Evolutionary conservation across 2,888 invertebrate genomes (phyloP).

Genomic region (Mesorhabditis spiculigera): DNA sequence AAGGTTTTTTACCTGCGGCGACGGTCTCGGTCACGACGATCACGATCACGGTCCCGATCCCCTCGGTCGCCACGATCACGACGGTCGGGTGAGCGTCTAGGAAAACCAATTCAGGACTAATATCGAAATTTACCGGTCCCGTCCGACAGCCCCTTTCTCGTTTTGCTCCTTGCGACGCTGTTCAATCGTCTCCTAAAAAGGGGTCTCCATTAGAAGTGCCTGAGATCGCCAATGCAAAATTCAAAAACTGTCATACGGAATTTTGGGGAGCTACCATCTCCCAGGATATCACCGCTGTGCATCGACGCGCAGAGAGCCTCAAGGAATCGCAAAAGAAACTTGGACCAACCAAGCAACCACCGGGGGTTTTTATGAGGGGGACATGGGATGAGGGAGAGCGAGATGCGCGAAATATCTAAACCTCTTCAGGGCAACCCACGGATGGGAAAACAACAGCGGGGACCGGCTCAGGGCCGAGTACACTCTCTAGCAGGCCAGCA

Average conservation of each 20-base stretch:
- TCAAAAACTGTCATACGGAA: not conserved
- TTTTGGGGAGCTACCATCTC: not conserved
- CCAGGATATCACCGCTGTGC: not conserved
- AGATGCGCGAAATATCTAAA: too few relatives aligned
- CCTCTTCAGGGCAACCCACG: too few relatives aligned
- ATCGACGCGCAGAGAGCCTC: not conserved
- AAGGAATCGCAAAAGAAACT: not conserved
- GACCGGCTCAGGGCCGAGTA: too few relatives aligned
- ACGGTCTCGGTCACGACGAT: constrained; percentile 14
- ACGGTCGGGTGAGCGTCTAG: constrained; percentile 20
- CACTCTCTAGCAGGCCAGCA: not conserved
- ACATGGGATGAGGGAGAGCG: too few relatives aligned
- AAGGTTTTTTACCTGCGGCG: constrained; percentile 8
- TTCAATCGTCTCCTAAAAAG: constrained; percentile 43
- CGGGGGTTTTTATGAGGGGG: too few relatives aligned
- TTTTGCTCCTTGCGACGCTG: constrained; percentile 39
- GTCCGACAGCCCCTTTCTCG: constrained; percentile 16
- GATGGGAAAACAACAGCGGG: too few relatives aligned
- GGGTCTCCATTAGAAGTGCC: not conserved
- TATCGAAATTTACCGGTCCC: constrained; percentile 8
- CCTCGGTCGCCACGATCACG: constrained; percentile 22
- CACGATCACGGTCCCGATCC: constrained; percentile 8
- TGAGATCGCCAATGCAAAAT: not conserved
- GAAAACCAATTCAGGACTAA: not conserved
- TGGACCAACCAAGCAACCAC: not conserved